These are phyloP conservation scores for Drosophila sp. DNA, from an alignment of 1,140 invertebrate genomes.

Conservation along the genomic window DNA sequence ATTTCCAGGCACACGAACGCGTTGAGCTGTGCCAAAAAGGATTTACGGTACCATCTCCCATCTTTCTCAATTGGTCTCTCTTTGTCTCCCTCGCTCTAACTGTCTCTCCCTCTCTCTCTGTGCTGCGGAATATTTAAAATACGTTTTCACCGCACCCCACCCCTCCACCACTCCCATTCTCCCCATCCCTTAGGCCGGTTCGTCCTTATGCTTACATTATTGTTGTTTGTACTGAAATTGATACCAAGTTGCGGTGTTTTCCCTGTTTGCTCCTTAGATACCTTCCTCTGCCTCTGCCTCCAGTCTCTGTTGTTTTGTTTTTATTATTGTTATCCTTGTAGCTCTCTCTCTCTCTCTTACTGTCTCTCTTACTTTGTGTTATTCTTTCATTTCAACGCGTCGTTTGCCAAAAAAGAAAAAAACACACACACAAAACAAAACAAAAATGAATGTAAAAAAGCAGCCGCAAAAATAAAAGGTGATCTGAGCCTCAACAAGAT, in stretches of 20 bases:
- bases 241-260: conserved; percentile 28
- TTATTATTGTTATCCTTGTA: conserved; percentile 44
- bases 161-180: background rate
- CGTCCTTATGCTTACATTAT: conserved; percentile 5
- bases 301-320: conserved; percentile 1
- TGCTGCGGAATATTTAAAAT: conserved; percentile 10
- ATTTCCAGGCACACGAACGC: conserved; percentile 49
- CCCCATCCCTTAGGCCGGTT: background rate
- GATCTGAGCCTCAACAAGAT: conserved; percentile 8
- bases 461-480: conserved; percentile 12
- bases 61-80: too few relatives aligned
- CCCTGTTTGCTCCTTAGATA: conserved; percentile 25
- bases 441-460: conserved; percentile 6
- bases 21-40: conserved; percentile 62
- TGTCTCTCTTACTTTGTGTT: conserved; percentile 14
- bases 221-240: conserved; percentile 20
- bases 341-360: background rate
- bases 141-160: background rate
- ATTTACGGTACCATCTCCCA: conserved; percentile 34
- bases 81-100: too few relatives aligned
- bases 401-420: conserved; percentile 41
- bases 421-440: conserved; percentile 6
- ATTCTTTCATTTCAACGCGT: conserved; percentile 21
- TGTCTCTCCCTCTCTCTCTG: conserved; percentile 2
- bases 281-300: background rate